A percentile compares a stretch with the other conserved stretches of the same genome.
phyloP scores from a whole-genome alignment of 2,888 invertebrate genomes.

The Pandemis heparana region DNA sequence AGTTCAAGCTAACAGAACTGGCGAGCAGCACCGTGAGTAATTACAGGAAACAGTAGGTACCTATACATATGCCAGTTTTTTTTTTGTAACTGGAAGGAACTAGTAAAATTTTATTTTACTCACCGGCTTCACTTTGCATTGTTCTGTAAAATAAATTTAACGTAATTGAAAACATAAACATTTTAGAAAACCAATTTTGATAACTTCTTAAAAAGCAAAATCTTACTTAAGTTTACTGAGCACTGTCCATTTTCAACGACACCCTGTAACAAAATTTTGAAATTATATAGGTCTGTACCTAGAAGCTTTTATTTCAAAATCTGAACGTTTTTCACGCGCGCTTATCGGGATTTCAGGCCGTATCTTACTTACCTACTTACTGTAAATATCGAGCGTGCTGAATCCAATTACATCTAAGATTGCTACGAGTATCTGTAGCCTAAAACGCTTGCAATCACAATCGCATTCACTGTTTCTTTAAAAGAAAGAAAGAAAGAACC shows the following conservation, averaged over 20 bases:
- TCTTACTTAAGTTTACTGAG: slow-evolving; percentile 32
- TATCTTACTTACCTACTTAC: too few relatives aligned
- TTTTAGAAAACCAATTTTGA: not conserved
- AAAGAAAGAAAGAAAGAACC: too few relatives aligned
- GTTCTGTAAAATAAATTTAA: slow-evolving; percentile 17
- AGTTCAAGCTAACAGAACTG: too few relatives aligned
- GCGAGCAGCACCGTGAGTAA: too few relatives aligned
- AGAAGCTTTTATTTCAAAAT: too few relatives aligned
- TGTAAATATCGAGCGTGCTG: too few relatives aligned
- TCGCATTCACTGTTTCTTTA: not conserved
- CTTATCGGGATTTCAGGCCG: too few relatives aligned
- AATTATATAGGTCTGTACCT: not conserved
- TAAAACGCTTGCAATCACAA: too few relatives aligned
- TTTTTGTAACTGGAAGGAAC: not conserved
- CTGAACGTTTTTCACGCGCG: not conserved
- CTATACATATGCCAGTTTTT: too few relatives aligned
- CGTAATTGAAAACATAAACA: not conserved
- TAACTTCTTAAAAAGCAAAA: not conserved
- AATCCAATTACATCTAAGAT: too few relatives aligned
- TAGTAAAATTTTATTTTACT: not conserved
- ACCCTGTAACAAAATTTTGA: slow-evolving; percentile 9
- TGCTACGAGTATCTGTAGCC: too few relatives aligned
- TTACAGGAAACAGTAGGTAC: too few relatives aligned
- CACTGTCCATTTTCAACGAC: slow-evolving; percentile 10
- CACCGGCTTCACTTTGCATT: slow-evolving; percentile 29